Percentiles rank a stretch among this genome's conserved stretches.
These are phyloP conservation scores for Formica aserva DNA, from an alignment of 2,888 invertebrate species.

Conservation along the genomic window DNA sequence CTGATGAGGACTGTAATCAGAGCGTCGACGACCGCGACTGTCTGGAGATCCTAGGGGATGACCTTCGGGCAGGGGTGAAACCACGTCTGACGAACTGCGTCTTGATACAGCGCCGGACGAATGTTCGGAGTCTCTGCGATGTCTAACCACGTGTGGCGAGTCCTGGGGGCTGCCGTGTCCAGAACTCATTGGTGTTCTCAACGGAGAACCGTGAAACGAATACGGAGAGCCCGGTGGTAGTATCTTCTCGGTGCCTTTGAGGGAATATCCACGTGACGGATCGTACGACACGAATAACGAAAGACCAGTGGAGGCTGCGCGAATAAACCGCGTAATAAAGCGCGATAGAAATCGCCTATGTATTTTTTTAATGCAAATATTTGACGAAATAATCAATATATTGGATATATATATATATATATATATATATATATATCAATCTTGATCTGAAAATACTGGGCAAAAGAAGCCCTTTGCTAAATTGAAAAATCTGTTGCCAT, in stretches of 20 bases:
- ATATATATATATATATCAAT: too few species aligned
- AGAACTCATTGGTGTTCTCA: constrained; percentile 80
- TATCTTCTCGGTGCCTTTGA: constrained; percentile 81
- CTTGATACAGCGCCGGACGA: constrained; percentile 73
- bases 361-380: background rate
- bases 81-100: constrained; percentile 78
- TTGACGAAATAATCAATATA: background rate
- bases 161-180: constrained; percentile 81
- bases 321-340: background rate
- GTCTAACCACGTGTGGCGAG: constrained; percentile 78
- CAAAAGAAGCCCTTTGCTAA: background rate
- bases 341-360: background rate
- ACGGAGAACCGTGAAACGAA: constrained; percentile 79
- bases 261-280: constrained; percentile 65
- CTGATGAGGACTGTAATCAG: constrained; percentile 82
- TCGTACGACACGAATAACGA: constrained; percentile 36
- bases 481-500: background rate
- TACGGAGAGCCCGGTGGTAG: constrained; percentile 77
- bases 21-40: constrained; percentile 77
- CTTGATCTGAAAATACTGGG: background rate
- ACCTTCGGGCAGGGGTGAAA: constrained; percentile 76
- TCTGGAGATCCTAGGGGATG: constrained; percentile 79
- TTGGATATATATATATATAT: background rate
- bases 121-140: constrained; percentile 80
- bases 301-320: constrained; percentile 55